phyloP scores from a whole-genome alignment of 2,888 invertebrate species.

The Drosophila buzzatii region DNA sequence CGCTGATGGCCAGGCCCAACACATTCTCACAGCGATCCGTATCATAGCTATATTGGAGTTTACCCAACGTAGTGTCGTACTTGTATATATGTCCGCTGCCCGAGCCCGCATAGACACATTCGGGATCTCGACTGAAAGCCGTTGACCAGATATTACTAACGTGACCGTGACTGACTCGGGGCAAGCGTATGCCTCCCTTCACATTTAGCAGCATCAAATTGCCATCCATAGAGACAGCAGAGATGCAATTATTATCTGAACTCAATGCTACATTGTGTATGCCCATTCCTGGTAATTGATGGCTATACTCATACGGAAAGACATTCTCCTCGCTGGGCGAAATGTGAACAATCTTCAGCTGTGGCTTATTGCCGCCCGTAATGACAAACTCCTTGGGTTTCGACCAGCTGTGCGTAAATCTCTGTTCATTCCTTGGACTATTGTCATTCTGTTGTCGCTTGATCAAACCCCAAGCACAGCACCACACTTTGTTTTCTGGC shows the following conservation, averaged over 20 bases:
- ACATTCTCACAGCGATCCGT: constrained; percentile 31
- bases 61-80: constrained; percentile 25
- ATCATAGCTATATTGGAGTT: constrained; percentile 32
- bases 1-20: constrained; percentile 32
- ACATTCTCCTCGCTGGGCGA: constrained; percentile 5
- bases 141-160: constrained; percentile 49
- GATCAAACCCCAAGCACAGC: constrained; percentile 47
- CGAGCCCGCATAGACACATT: constrained; percentile 40
- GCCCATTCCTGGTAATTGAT: constrained; percentile 35
- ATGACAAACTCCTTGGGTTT: constrained; percentile 44
- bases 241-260: constrained; percentile 34
- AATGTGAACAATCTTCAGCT: constrained; percentile 26
- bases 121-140: constrained; percentile 16
- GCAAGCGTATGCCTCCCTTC: constrained; percentile 16
- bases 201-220: constrained; percentile 32
- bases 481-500: constrained; percentile 24
- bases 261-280: constrained; percentile 42
- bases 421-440: constrained; percentile 2
- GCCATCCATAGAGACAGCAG: constrained; percentile 45
- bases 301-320: constrained; percentile 20
- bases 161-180: constrained; percentile 23
- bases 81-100: constrained; percentile 39
- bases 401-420: background rate
- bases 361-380: constrained; percentile 20
- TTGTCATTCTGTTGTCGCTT: background rate